Conservation (phyloP, 1,140 invertebrate species). For the Leptopilina clavipes region DNA sequence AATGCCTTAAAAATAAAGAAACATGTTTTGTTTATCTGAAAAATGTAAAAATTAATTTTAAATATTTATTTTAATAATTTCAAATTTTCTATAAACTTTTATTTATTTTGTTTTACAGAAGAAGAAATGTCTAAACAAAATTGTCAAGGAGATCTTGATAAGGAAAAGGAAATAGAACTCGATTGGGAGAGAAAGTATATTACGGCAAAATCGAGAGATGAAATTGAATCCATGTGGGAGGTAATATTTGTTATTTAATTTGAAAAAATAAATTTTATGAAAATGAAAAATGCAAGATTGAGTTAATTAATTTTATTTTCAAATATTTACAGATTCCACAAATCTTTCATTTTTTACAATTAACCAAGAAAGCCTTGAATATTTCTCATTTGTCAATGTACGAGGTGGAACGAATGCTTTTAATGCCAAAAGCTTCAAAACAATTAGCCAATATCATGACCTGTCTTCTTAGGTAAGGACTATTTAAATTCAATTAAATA, state of each 20-base stretch:
- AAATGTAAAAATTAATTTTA: too few relatives aligned
- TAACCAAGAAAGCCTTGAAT: slow-evolving; percentile 73
- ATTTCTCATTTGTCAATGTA: slow-evolving; percentile 76
- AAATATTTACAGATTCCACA: slow-evolving; percentile 71
- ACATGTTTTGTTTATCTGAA: neutral
- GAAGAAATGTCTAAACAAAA: slow-evolving; percentile 56
- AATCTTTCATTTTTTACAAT: slow-evolving; percentile 78
- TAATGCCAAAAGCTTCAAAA: slow-evolving; percentile 77
- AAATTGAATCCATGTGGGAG: slow-evolving; percentile 71
- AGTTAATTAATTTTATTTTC: slow-evolving; percentile 7
- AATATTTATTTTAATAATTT: too few relatives aligned
- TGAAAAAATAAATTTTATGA: neutral
- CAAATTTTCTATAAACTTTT: too few relatives aligned
- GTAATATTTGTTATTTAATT: slow-evolving; percentile 46
- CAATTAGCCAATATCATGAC: slow-evolving; percentile 78
- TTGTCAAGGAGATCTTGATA: slow-evolving; percentile 56
- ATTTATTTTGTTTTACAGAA: slow-evolving; percentile 45
- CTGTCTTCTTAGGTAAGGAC: slow-evolving; percentile 73
- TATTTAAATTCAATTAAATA: too few relatives aligned
- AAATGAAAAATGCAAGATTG: too few relatives aligned
- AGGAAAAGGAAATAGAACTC: slow-evolving; percentile 49
- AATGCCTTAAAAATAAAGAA: too few relatives aligned
- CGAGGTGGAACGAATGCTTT: slow-evolving; percentile 78
- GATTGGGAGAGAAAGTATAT: slow-evolving; percentile 64
- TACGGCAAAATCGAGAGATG: slow-evolving; percentile 55